These are phyloP conservation scores for Lordiphosa clarofinis DNA, from an alignment of 1,140 invertebrate species.

Conservation along the genomic window DNA sequence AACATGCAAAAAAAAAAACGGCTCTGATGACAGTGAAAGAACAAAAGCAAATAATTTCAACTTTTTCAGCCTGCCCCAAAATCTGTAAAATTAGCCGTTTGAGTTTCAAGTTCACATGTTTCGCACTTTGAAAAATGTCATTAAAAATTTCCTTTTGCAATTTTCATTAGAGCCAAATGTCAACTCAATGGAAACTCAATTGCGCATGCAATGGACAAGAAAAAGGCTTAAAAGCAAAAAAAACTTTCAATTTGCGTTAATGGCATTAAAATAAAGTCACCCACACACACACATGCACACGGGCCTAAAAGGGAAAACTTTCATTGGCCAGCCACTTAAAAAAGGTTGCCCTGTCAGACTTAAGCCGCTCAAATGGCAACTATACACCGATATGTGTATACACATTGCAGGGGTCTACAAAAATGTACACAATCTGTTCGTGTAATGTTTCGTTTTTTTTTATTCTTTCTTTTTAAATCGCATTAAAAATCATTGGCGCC, in stretches of 20 bases:
- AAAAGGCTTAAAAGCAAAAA: constrained; percentile 62
- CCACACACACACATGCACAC: constrained; percentile 14
- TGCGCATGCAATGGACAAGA: constrained; percentile 64
- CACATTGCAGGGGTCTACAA: constrained; percentile 11
- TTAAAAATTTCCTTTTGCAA: no score
- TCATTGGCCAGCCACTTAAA: constrained; percentile 67
- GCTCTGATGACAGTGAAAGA: no score
- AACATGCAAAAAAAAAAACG: no score
- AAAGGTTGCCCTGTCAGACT: constrained; percentile 48
- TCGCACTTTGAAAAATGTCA: no score
- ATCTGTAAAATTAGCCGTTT: no score
- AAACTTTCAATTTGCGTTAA: constrained; percentile 77
- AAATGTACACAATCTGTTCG: constrained; percentile 19
- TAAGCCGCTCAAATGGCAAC: constrained; percentile 44
- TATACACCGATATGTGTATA: constrained; percentile 3
- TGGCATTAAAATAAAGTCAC: constrained; percentile 75
- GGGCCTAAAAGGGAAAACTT: constrained; percentile 31
- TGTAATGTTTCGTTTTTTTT: constrained; percentile 18
- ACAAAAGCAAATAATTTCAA: no score
- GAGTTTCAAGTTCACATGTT: no score
- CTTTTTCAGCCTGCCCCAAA: no score
- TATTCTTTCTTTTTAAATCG: constrained; percentile 58
- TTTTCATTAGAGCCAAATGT: no score
- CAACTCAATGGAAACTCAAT: constrained; percentile 62
- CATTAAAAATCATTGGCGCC: constrained; percentile 72